Conservation (phyloP, 2,797 vertebrate species). For the Enteromius thamalakanensis region DNA sequence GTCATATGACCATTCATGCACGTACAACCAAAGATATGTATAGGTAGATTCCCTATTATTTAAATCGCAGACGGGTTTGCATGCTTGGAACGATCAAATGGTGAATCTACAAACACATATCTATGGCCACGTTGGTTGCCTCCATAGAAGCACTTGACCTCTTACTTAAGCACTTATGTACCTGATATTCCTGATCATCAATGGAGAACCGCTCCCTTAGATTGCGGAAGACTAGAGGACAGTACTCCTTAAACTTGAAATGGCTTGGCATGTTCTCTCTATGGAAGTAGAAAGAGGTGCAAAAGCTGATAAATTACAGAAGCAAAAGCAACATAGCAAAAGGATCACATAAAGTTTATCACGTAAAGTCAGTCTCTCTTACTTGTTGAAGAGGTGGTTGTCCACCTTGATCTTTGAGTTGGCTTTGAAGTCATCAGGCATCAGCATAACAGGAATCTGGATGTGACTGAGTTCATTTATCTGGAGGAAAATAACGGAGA, state of each 20-base stretch:
- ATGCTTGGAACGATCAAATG: too few relatives aligned
- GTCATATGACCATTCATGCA: too few relatives aligned
- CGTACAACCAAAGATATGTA: too few relatives aligned
- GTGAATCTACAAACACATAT: too few relatives aligned
- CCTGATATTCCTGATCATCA: constrained; percentile 98
- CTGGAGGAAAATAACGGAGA: constrained; percentile 70
- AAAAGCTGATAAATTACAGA: constrained; percentile 11
- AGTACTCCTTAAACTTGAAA: constrained; percentile 99
- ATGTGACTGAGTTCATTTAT: constrained; percentile 99
- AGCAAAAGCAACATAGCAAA: constrained; percentile 14
- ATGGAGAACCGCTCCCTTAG: constrained; percentile 96
- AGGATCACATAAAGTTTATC: neutral
- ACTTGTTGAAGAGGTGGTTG: constrained; percentile 99
- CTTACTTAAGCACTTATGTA: constrained; percentile 66
- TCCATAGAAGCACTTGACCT: neutral
- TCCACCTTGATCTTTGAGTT: constrained; percentile 99
- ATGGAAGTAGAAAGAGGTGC: constrained; percentile 23
- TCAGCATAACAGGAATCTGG: constrained; percentile 98
- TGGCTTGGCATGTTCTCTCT: constrained; percentile 99
- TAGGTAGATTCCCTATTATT: too few relatives aligned
- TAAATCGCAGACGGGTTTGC: too few relatives aligned
- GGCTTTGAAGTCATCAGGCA: constrained; percentile 99
- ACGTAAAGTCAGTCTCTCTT: constrained; percentile 61
- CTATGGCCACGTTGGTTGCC: neutral
- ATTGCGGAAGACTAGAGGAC: constrained; percentile 98